Conservation (phyloP, 2,113 vertebrate species). For the Chlorocebus sabaeus region DNA sequence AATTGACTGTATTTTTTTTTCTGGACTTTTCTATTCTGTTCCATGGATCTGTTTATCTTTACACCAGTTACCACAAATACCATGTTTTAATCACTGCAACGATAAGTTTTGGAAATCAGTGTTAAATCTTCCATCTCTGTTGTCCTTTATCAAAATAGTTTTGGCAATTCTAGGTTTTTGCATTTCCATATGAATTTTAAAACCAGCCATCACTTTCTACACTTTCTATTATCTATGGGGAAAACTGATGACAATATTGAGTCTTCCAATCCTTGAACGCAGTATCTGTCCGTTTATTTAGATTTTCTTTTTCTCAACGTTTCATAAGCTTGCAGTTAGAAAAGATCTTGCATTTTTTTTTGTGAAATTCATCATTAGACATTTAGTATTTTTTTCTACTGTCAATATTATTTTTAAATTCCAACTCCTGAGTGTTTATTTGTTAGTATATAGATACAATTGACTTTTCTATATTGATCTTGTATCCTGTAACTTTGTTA, state of each 20-base stretch:
- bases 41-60: background rate
- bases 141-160: background rate
- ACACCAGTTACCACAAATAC: background rate
- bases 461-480: background rate
- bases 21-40: background rate
- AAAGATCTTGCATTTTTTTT: background rate
- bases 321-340: background rate
- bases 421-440: background rate
- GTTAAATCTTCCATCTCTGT: background rate
- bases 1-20: background rate
- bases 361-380: background rate
- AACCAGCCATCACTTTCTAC: background rate
- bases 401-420: background rate
- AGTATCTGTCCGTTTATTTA: background rate
- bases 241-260: background rate
- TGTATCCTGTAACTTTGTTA: background rate
- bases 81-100: background rate
- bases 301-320: background rate
- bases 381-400: background rate
- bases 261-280: background rate
- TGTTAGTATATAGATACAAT: background rate
- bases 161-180: background rate
- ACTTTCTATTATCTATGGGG: background rate
- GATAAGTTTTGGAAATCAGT: background rate
- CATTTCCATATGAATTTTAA: background rate